A percentile compares a stretch with the other conserved stretches of the same genome.
phyloP scores from a whole-genome alignment of 2,888 invertebrate species.

The Torymus auratus region DNA sequence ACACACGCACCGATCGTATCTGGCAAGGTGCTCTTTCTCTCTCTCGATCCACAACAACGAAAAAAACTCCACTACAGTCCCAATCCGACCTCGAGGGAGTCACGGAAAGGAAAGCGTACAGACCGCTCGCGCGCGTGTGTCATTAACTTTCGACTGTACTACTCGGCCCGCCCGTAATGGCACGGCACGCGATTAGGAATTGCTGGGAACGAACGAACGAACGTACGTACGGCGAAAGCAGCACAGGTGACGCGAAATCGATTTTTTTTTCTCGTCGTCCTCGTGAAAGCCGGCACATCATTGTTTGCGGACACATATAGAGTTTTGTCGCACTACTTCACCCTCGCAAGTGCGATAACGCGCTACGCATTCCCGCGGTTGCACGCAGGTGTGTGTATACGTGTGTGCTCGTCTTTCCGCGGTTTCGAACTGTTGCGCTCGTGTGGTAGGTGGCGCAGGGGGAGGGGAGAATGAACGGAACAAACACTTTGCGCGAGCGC shows the following conservation, averaged over 20 bases:
- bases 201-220: conserved; percentile 64
- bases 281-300: conserved; percentile 32
- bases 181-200: conserved; percentile 47
- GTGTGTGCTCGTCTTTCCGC: conserved; percentile 32
- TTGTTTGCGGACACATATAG: conserved; percentile 30
- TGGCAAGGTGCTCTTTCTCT: conserved; percentile 30
- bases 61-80: too few species aligned
- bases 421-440: conserved; percentile 43
- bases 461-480: conserved; percentile 29
- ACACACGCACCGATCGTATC: conserved; percentile 16
- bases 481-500: conserved; percentile 34
- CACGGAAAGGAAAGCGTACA: conserved; percentile 41
- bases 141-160: conserved; percentile 33
- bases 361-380: conserved; percentile 43
- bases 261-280: conserved; percentile 59
- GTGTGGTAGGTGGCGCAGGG: not conserved
- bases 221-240: conserved; percentile 47
- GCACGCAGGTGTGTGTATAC: conserved; percentile 37
- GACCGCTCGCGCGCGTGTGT: not conserved
- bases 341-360: not conserved
- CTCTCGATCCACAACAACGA: too few species aligned
- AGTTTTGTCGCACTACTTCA: too few species aligned
- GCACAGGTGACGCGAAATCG: conserved; percentile 68
- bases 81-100: not conserved
- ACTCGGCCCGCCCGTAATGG: not conserved